Evolutionary conservation across 2,113 vertebrate genomes (phyloP), one percentile per base, ranked within the genome.

Genomic region (Arvicanthis niloticus): DNA sequence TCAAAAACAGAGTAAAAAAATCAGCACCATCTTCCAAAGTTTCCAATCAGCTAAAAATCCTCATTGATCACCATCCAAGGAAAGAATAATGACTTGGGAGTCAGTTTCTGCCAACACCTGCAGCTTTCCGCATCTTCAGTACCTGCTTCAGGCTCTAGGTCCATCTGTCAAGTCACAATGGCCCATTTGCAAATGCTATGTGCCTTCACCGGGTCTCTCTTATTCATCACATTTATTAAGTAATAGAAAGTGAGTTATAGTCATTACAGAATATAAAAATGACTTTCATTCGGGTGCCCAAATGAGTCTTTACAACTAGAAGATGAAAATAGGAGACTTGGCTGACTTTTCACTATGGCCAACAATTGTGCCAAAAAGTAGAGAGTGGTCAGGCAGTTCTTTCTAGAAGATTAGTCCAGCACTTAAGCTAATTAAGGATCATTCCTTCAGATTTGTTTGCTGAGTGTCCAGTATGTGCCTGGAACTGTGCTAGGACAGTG

Each of bases 191-290:
- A 97, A 97, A 93, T 91, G 65, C 31, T 91, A 15, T 85, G 75
- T 97, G 96, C 91, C 87, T 86, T 96, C 34, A 34, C 48, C 87
- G 86, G 60, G 12, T n/a, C 91, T 88, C 92, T 82, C 89, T 93
- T 97, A 92, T 96, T 96, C 97, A 94, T 97, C 94, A 48, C 91
- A 94, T 92, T 97, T 94, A 94, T 77, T 96, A 96, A 96, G 94
- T 93, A 96, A 95, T 95, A 97, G 96, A 98, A 96, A 96, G 93
- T 97, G 96, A 98, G 93, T 97, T 97, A 97, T 86, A 70, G 97
- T 96, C 7, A 1, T 94, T 96, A 96, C 51, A 94, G 93, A 97
- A 94, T 92, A 98, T 94, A 97, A 96, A 95, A 97, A 88, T 97
- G 91, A 94, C 95, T 96, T 97, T 93, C 89, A 77, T 89, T 92